These are phyloP conservation scores for Drosophila anomelani DNA, from an alignment of 2,888 invertebrate genomes.

Conservation along the genomic window DNA sequence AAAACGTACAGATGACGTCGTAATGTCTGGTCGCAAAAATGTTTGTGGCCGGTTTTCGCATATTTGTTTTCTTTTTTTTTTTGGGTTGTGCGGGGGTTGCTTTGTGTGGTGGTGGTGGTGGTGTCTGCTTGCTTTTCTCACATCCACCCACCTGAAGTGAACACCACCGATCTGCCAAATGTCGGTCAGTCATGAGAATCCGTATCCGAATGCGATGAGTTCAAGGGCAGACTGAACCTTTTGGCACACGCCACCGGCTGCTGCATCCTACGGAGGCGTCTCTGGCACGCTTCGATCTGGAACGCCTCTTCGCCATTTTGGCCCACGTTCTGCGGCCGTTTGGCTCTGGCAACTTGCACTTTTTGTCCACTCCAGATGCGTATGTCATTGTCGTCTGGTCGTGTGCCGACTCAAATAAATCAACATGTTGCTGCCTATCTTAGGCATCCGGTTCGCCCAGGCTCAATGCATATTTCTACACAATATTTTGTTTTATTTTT, in stretches of 20 bases:
- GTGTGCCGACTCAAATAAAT: slow-evolving; percentile 76
- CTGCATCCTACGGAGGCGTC: slow-evolving; percentile 50
- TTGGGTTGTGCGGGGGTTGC: slow-evolving; percentile 74
- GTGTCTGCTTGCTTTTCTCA: slow-evolving; percentile 44
- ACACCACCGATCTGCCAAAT: slow-evolving; percentile 54
- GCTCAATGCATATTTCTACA: slow-evolving; percentile 41
- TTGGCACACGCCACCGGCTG: slow-evolving; percentile 41
- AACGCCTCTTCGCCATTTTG: slow-evolving; percentile 63
- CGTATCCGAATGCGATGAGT: slow-evolving; percentile 34
- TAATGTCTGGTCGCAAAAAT: slow-evolving; percentile 64
- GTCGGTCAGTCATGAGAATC: slow-evolving; percentile 63
- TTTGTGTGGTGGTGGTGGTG: slow-evolving; percentile 46
- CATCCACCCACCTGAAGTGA: slow-evolving; percentile 67
- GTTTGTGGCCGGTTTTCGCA: slow-evolving; percentile 35
- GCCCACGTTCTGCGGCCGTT: slow-evolving; percentile 61
- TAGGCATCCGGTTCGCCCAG: slow-evolving; percentile 76
- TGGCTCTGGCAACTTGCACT: slow-evolving; percentile 65
- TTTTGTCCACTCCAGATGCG: slow-evolving; percentile 63
- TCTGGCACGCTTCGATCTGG: slow-evolving; percentile 68
- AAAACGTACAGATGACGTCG: slow-evolving; percentile 57
- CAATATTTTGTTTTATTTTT: slow-evolving; percentile 32
- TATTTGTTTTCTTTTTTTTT: slow-evolving; percentile 11
- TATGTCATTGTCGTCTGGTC: slow-evolving; percentile 63
- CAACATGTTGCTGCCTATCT: slow-evolving; percentile 62
- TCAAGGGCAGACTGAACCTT: slow-evolving; percentile 48